Base-by-base conservation (phyloP, 2,888 invertebrate species). In the Xestia xanthographa region DNA sequence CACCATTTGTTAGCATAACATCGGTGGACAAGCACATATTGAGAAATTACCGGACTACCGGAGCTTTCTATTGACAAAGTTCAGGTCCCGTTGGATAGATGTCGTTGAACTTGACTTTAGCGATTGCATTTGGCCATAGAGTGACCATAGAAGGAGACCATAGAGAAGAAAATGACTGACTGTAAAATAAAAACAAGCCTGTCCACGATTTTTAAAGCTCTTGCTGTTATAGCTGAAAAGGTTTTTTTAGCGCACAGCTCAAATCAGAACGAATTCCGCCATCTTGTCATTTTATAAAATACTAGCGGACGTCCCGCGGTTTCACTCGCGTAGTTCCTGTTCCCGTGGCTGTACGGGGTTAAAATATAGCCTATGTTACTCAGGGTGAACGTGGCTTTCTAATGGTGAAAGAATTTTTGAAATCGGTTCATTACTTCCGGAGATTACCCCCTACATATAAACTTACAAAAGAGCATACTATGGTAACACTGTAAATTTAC, bases 1-100 rank as follows among this genome's bases (percentile, higher is more conserved):
- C 66, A n/a, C 8, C 20, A 65, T 14, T 11, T 22, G 58, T 72
- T 82, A 60, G 38, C 43, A 62, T 41, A 34, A 17, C 26, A 26
- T 20, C 50, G 67, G 41, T 22, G 8, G 29, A 26, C 29, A 50
- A 67, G n/a, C 63, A 65, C 14, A 29, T 2, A 77, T 77, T 80
- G 77, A 71, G 71, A 81, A 80, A 67, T 78, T 77, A 43, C 41
- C 26, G 22, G 26, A 38, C 41, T 41, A 14, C 65, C 12, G 56
- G 14, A 22, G 48, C 56, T 79, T 73, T 79, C 79, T 79, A 58
- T 79, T 79, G 78, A 79, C 79, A 72, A 34, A 79, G 29, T 53
- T 20, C 26, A n/a, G n/a, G 26, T 79, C 66, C 79, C 79, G 79
- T 79, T 79, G 20, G 20, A 67, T 38, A 58, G 66, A 72, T 45